Evolutionary conservation across 2,888 invertebrate genomes (phyloP), one percentile per base, ranked within the genome.

Genomic region (Cheiracanthium punctorium): DNA sequence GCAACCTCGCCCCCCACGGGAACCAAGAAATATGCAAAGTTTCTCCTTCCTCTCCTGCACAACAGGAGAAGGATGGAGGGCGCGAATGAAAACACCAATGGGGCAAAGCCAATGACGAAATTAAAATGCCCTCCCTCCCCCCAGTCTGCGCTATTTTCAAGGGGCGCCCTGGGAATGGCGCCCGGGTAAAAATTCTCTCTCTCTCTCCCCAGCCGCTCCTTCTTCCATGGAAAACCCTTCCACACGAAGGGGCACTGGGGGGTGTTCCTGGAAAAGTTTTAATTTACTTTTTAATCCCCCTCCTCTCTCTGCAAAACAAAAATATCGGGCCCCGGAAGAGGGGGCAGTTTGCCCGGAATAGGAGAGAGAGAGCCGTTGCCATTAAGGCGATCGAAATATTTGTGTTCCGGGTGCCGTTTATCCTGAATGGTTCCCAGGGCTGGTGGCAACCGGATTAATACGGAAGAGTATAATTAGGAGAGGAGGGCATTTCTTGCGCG

Each of bases 261-360:
- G 17, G 65, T 41, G 64, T 58, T 67, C 52, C 4, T 10, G 24
- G 82, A 73, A 69, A 85, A 69, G 84, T 79, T 79, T 73, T 85
- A 85, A 85, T 79, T 85, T 79, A 85, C 84, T 85, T 85, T 85
- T 85, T 85, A 85, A 79, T 79, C 84, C 74, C 84, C 82, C n/a
- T 67, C 41, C 28, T n/a, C 28, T 74, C 17, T 64, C 37, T 41
- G 37, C 32, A 48, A 30, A 52, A 70, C 48, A 67, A 72, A 73
- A 79, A 79, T 74, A 73, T 85, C 73, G 76, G n/a, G n/a, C 76
- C 41, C 71, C 48, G 20, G 84, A 73, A 79, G 77, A 71, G 73
- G 52, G 75, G 75, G 28, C 32, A 43, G 41, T 64, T 20, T 69
- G 30, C 17, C 29, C 29, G 52, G 76, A 76, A 84, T 77, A 74